phyloP scores from a whole-genome alignment of 2,888 invertebrate species.

The Phania funesta region DNA sequence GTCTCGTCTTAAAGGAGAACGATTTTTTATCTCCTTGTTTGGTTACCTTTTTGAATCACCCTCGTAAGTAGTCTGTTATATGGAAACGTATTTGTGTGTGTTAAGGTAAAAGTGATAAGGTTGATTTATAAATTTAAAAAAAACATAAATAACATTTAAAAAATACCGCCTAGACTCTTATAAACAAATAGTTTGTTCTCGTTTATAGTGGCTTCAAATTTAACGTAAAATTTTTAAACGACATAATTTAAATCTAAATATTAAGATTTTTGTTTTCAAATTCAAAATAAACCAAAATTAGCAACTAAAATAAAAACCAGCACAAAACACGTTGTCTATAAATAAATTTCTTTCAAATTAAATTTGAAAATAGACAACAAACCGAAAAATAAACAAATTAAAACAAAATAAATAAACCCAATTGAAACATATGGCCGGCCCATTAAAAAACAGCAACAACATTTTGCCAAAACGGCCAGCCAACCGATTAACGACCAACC shows the following conservation, averaged over 20 bases:
- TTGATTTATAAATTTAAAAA: slow-evolving; percentile 10
- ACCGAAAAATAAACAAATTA: slow-evolving; percentile 5
- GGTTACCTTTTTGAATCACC: neutral
- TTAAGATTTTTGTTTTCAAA: neutral
- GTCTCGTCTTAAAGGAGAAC: no score
- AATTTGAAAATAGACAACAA: slow-evolving; percentile 42
- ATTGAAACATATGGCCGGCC: slow-evolving; percentile 56
- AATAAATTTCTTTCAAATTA: slow-evolving; percentile 51
- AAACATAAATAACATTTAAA: neutral
- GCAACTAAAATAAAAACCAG: neutral
- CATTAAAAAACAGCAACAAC: no score
- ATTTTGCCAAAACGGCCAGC: neutral
- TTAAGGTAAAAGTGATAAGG: slow-evolving; percentile 7
- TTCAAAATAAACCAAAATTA: slow-evolving; percentile 25
- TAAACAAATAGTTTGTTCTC: neutral
- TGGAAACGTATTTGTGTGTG: neutral
- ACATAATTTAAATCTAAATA: no score
- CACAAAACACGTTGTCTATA: no score
- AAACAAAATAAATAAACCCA: slow-evolving; percentile 4
- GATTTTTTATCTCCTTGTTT: no score
- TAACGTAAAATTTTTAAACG: neutral
- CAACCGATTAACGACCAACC: neutral
- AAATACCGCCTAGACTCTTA: neutral
- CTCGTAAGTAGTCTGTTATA: neutral
- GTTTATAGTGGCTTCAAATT: neutral